phyloP scores from a whole-genome alignment of 2,113 vertebrate species.

The Paramormyrops kingsleyae region DNA sequence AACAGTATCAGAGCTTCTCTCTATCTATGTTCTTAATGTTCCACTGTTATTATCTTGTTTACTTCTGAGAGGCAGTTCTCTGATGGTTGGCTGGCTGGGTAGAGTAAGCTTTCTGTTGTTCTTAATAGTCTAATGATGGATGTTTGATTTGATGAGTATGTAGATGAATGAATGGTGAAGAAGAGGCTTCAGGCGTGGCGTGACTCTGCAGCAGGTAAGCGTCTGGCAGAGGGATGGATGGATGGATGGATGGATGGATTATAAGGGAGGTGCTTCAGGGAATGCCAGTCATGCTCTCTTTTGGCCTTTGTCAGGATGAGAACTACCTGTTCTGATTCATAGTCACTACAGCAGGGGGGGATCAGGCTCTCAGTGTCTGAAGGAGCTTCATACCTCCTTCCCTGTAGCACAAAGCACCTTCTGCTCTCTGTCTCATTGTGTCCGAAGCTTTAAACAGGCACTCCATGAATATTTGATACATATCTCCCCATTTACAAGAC shows the following conservation, averaged over 20 bases:
- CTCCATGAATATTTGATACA: slow-evolving; percentile 51
- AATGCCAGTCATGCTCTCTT: not conserved
- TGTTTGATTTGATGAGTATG: not conserved
- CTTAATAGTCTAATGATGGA: not conserved
- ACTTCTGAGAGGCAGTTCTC: not conserved
- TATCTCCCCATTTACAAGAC: slow-evolving; percentile 40
- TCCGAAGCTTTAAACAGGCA: slow-evolving; percentile 33
- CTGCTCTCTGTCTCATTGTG: slow-evolving; percentile 48
- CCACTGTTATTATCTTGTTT: not conserved
- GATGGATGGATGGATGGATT: not conserved
- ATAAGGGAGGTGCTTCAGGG: not conserved
- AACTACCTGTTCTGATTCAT: not conserved
- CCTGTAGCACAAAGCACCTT: not conserved
- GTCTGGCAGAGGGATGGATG: not conserved
- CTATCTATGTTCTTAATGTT: not conserved
- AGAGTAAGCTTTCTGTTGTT: not conserved
- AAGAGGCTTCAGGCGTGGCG: not conserved
- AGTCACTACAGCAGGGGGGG: not conserved
- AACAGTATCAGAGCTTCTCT: not conserved
- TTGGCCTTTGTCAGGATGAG: not conserved
- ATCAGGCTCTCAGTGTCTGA: not conserved
- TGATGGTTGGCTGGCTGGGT: not conserved
- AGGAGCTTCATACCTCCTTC: not conserved
- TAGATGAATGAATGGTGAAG: not conserved
- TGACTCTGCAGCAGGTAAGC: not conserved